phyloP scores from a whole-genome alignment of 1,140 invertebrate species.

The Prorops nasuta region DNA sequence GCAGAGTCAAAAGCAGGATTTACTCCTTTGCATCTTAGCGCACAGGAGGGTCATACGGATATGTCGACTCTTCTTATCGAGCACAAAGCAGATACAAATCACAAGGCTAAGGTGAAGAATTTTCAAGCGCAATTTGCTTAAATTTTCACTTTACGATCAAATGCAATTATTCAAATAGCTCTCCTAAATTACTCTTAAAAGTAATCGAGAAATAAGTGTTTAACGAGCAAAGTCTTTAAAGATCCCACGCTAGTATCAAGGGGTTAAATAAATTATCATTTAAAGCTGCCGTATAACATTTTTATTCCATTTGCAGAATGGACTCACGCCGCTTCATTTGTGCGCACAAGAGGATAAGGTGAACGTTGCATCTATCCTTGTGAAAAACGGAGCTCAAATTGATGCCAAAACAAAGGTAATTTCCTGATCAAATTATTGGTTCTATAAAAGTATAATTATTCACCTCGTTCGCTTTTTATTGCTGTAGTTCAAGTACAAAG shows the following conservation, averaged over 20 bases:
- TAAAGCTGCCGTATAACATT: no score
- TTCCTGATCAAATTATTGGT: background rate
- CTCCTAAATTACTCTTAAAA: no score
- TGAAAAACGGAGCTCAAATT: slow-evolving; percentile 78
- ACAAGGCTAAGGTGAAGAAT: slow-evolving; percentile 73
- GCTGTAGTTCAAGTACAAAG: no score
- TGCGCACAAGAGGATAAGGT: slow-evolving; percentile 92
- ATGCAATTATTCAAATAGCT: slow-evolving; percentile 8
- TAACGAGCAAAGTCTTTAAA: no score
- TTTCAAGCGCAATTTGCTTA: background rate
- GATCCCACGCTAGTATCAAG: no score
- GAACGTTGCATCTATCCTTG: slow-evolving; percentile 79
- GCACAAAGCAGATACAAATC: slow-evolving; percentile 82
- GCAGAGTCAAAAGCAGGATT: slow-evolving; percentile 88
- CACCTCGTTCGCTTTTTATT: background rate
- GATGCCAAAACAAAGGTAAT: slow-evolving; percentile 76
- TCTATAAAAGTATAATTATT: background rate
- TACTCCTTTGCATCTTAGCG: slow-evolving; percentile 90
- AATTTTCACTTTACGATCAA: background rate
- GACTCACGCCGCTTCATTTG: slow-evolving; percentile 86
- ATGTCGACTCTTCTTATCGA: slow-evolving; percentile 89
- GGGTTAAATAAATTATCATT: no score
- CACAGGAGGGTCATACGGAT: slow-evolving; percentile 91
- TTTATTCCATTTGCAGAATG: slow-evolving; percentile 63
- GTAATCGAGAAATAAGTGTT: no score